These are phyloP conservation scores for Eulemur albifrons DNA, from an alignment of 2,797 vertebrate genomes.

Conservation along the genomic window DNA sequence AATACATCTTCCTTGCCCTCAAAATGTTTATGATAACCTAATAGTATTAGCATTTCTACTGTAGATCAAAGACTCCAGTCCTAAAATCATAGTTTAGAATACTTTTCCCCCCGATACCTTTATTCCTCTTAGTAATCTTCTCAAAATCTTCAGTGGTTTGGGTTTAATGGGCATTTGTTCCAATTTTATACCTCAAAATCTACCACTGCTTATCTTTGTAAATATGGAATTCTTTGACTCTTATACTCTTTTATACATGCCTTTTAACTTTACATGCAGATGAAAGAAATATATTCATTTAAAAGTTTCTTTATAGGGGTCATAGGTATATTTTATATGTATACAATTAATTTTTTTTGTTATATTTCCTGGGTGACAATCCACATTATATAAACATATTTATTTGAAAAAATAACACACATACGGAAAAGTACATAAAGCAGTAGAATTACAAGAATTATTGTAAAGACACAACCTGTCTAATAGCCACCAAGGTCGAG, in stretches of 20 bases:
- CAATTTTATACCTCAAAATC: neutral
- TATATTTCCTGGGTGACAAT: neutral
- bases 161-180: neutral
- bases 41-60: neutral
- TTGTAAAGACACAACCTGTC: neutral
- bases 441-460: neutral
- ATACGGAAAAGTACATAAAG: neutral
- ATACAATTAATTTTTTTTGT: neutral
- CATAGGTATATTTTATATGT: neutral
- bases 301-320: neutral
- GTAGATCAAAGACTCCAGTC: neutral
- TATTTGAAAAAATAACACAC: neutral
- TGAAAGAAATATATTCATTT: neutral
- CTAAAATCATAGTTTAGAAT: neutral
- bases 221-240: neutral
- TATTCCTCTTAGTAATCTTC: neutral
- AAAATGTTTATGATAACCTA: neutral
- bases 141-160: neutral
- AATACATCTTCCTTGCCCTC: neutral
- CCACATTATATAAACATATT: neutral
- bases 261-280: neutral
- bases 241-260: neutral
- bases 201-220: neutral
- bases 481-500: neutral
- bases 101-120: neutral